Base-by-base conservation (phyloP, 2,797 vertebrate species). In the Ispidina lecontei region DNA sequence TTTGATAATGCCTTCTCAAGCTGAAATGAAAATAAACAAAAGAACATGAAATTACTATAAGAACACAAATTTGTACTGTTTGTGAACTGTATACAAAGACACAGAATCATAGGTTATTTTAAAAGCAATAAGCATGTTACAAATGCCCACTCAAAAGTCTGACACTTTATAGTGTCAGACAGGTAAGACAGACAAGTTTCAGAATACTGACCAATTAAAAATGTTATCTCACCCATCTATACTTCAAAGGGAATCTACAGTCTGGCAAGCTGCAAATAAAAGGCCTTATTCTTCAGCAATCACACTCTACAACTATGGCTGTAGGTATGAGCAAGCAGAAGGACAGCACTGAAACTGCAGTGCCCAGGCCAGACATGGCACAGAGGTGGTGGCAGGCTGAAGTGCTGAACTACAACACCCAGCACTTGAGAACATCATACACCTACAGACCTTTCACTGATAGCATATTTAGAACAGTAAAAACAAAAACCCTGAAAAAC, bases 1-100 rank as follows among this genome's bases (percentile, higher is more conserved):
- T 98, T 98, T 56, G 98, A 98, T 95, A 99, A 96, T 14, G 98
- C 98, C 9, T 98, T 97, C 91, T 99, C 98, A 76, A 99, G 97
- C 99, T 99, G 87, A 97, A 91, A 93, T 87, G 21, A 96, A 93
- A 94, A 94, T 29, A 85, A 91, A 94, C 43, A 86, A 89, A 93
- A 93, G 37, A 91, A 92, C 1, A 2, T 58, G 31, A 81, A 81
- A 85, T 78, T 83, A 80, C 52, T 51, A 29, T 33, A 70, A 77
- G 33, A 7, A 17, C 0, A 7, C 39, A 49, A 39, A 21, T 84
- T 87, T 23, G 12, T 77, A 49, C 29, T 80, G 63, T 70, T 70
- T 91, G 22, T 74, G 52, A 89, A 59, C 19, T 51, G 13, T 12
- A 71, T 20, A 47, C 0, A 39, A 9, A 88, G 33, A 64, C 4